Base-by-base conservation (phyloP, 2,113 vertebrate genomes). In the Cyanoramphus novaezelandiae region DNA sequence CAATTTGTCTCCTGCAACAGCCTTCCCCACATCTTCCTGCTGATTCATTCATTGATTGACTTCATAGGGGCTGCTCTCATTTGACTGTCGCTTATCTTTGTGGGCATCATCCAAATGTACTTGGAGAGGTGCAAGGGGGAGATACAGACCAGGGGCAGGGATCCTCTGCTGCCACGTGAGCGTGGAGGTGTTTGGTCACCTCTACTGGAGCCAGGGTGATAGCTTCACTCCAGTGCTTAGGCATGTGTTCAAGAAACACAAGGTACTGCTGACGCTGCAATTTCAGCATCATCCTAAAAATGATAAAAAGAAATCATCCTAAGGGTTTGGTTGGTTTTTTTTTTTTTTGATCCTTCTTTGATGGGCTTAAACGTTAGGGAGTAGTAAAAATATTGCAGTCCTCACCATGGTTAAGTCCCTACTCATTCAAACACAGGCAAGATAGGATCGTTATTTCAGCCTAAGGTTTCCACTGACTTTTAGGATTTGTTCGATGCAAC, bases 121-220 rank as follows among this genome's bases (percentile, higher is more conserved):
- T 76, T 60, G 1, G 16, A 5, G 53, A 63, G 63, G 39, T 31
- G n/a, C 6, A 4, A 69, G 41, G 11, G 33, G 18, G 50, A 68
- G 4, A 19, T 11, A 13, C 7, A 19, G 57, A 3, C 11, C 1
- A 55, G 41, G 31, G 17, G 13, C 7, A 17, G 37, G 33, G 17
- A 25, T 59, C 18, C 19, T 46, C 28, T 13, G 15, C 29, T 53
- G 43, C 33, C 13, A 10, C 12, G 7, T 9, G 80, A 11, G 17
- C 3, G 24, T 29, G 0, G 31, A 65, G 37, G 50, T 5, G 4
- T 25, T 52, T 14, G 17, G 28, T 46, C 15, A 24, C 19, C 24
- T 39, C 29, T 10, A 0, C 0, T 20, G 59, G 28, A 59, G 25
- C 23, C 15, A 1, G 50, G 17, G 44, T 20, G 44, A 13, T 8